Conservation (phyloP, 2,113 vertebrate species). For the Ramphastos sulfuratus region DNA sequence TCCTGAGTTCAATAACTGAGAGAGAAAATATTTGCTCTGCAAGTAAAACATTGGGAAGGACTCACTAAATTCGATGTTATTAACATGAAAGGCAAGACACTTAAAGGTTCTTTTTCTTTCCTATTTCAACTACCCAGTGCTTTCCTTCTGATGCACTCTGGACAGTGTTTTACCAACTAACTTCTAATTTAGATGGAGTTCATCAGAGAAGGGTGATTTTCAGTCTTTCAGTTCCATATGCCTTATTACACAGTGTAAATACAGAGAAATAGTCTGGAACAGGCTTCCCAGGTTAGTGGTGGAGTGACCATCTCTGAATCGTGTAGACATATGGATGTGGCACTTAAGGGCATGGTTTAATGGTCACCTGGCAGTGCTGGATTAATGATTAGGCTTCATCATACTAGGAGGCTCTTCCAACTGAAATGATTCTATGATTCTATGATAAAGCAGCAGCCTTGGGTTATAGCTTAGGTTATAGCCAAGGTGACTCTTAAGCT, state of each 20-base stretch:
- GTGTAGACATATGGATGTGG: no score
- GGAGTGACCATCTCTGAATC: no score
- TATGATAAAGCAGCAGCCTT: no score
- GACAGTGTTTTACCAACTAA: not conserved
- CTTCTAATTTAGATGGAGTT: not conserved
- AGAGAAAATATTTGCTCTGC: constrained; percentile 67
- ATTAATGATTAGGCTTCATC: no score
- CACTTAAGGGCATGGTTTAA: no score
- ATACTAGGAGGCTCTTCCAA: no score
- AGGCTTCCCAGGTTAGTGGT: no score
- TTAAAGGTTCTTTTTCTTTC: constrained; percentile 57
- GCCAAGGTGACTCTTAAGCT: no score
- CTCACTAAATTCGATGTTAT: constrained; percentile 62
- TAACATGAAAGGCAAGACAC: constrained; percentile 64
- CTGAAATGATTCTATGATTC: not conserved
- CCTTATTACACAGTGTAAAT: not conserved
- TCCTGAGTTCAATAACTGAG: constrained; percentile 51
- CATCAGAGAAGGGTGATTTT: not conserved
- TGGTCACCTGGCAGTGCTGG: no score
- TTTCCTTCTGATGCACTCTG: not conserved
- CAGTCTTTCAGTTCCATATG: not conserved
- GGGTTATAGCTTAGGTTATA: no score
- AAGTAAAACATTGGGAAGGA: constrained; percentile 65
- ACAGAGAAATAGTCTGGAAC: not conserved
- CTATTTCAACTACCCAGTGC: not conserved